Conservation (phyloP, 2,113 vertebrate species). For the Seriola quinqueradiata region DNA sequence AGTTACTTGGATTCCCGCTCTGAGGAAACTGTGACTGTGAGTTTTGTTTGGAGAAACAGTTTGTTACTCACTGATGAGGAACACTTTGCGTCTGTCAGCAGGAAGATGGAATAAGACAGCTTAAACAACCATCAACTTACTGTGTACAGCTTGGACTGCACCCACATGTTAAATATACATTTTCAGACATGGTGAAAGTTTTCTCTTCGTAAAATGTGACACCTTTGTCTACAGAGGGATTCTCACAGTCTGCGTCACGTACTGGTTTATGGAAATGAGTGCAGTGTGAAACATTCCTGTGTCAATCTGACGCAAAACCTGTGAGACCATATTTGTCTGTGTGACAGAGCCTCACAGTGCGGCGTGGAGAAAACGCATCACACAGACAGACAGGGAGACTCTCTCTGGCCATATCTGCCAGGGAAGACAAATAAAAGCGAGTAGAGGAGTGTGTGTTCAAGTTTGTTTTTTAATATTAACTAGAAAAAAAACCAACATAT, state of each 20-base stretch:
- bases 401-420: conserved; percentile 3
- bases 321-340: conserved; percentile 22
- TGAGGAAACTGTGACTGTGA: background rate
- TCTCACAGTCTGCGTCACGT: background rate
- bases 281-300: background rate
- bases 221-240: background rate
- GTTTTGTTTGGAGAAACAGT: conserved; percentile 1
- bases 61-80: background rate
- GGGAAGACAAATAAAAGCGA: conserved; percentile 22
- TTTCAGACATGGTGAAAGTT: background rate
- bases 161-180: background rate
- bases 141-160: background rate
- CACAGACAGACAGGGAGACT: background rate
- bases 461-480: conserved; percentile 63
- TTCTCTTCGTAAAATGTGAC: background rate
- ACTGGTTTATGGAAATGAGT: conserved; percentile 28
- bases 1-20: background rate
- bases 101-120: background rate
- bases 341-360: conserved; percentile 17
- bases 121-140: background rate
- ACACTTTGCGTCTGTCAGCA: conserved; percentile 8
- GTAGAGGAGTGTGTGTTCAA: conserved; percentile 10
- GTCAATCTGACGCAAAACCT: conserved; percentile 28
- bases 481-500: conserved; percentile 40
- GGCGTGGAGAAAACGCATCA: conserved; percentile 26